These are phyloP conservation scores for Emesis furor DNA, from an alignment of 2,888 invertebrate species.

Conservation along the genomic window DNA sequence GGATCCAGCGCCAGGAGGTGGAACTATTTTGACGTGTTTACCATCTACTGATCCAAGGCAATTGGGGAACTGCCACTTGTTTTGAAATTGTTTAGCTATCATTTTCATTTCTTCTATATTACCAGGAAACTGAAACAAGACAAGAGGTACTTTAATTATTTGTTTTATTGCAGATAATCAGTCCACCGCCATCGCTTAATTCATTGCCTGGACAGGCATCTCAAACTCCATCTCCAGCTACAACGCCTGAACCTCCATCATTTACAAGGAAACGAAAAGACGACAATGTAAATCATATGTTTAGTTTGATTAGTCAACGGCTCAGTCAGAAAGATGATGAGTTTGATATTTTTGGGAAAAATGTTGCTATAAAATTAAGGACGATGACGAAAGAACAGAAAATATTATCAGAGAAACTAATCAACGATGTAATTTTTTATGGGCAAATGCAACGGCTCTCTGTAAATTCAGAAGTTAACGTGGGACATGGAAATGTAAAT, in stretches of 20 bases:
- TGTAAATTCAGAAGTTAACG: conserved; percentile 15
- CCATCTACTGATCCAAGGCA: conserved; percentile 25
- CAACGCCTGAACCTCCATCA: conserved; percentile 32
- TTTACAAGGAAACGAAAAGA: conserved; percentile 39
- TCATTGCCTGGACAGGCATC: conserved; percentile 26
- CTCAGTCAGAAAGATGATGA: conserved; percentile 26
- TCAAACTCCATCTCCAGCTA: conserved; percentile 32
- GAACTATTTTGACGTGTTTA: conserved; percentile 27
- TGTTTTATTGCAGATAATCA: conserved; percentile 35
- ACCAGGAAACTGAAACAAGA: conserved; percentile 46
- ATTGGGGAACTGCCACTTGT: conserved; percentile 24
- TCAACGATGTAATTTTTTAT: conserved; percentile 48
- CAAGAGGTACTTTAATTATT: conserved; percentile 27
- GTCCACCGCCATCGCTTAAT: conserved; percentile 1
- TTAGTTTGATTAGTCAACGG: conserved; percentile 9
- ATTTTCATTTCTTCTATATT: conserved; percentile 33
- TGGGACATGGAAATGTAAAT: not conserved
- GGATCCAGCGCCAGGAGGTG: conserved; percentile 46
- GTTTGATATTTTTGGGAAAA: conserved; percentile 59
- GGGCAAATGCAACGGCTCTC: conserved; percentile 43
- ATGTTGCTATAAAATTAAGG: conserved; percentile 50
- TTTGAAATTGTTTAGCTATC: conserved; percentile 34
- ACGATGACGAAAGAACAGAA: conserved; percentile 54
- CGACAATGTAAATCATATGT: conserved; percentile 40
- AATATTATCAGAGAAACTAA: conserved; percentile 56